Base-by-base conservation (phyloP, 2,113 vertebrate genomes). In the Siniperca knerii region DNA sequence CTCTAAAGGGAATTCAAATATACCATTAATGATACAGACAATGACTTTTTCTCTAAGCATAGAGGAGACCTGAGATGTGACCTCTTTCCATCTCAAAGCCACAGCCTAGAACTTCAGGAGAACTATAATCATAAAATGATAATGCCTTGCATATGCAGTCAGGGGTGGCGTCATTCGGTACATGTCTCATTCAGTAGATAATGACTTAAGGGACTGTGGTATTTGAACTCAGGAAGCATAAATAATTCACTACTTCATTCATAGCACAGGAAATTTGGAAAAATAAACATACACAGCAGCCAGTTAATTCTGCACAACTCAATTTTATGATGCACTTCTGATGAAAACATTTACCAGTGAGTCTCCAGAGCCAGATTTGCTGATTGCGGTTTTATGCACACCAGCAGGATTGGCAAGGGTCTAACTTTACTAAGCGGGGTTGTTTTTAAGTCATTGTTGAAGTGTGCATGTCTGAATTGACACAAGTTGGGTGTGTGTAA, bases 191-290 rank as follows among this genome's bases (percentile, higher is more conserved):
- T 89, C 81, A 79, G 57, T 8, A 68, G 75, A 82, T 89, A 92
- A 92, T 90, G 84, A 90, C 87, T 93, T 89, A 44, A 44, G 87
- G 90, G 90, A 75, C 64, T 81, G 88, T 75, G 89, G 58, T 70
- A 71, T 79, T 91, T 79, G 20, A 87, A 85, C 79, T 82, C 2
- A n/a, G 85, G 78, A 79, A 42, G 82, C 65, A 90, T 88, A 87
- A 92, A 93, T 92, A 88, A 89, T 72, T 62, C 82, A 79, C 37
- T 29, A 0, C 68, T 81, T 87, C 46, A 70, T 50, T 84, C 81
- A 78, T 12, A 46, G 66, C 87, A 82, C n/a, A 69, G 79, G 77
- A 81, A 85, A 87, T 87, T 75, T 88, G 68, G 77, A 72, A 82
- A 86, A 87, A 82, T 75, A 91, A 94, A 89, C 73, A 91, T 20